Percentiles rank a stretch among this genome's conserved stretches.
phyloP scores from a whole-genome alignment of 2,113 vertebrate species.

The Pseudorhombus dupliciocellatus region DNA sequence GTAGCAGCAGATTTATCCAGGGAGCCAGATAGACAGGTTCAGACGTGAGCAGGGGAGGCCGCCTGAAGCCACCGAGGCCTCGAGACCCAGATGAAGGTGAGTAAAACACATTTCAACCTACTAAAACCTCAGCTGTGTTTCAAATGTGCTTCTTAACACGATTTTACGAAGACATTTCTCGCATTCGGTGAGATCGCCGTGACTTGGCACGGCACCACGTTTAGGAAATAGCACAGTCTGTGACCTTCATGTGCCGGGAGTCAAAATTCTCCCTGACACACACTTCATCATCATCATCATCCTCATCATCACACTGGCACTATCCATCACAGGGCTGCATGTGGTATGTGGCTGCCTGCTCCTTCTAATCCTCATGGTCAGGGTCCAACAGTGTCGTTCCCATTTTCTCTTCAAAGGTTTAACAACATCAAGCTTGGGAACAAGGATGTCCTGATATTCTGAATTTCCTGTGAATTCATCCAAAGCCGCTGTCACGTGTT shows the following conservation, averaged over 20 bases:
- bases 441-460: background rate
- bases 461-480: constrained; percentile 14
- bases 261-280: constrained; percentile 38
- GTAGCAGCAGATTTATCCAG: constrained; percentile 10
- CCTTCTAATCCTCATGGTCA: background rate
- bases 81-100: constrained; percentile 53
- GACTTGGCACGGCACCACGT: constrained; percentile 20
- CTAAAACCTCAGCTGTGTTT: background rate
- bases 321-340: constrained; percentile 17
- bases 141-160: background rate
- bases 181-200: constrained; percentile 8
- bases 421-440: too few relatives aligned
- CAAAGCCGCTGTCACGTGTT: constrained; percentile 22
- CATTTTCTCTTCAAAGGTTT: background rate
- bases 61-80: constrained; percentile 22
- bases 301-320: constrained; percentile 34
- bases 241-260: constrained; percentile 51
- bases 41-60: constrained; percentile 24
- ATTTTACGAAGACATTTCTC: background rate
- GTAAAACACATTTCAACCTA: constrained; percentile 7
- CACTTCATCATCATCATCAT: constrained; percentile 7
- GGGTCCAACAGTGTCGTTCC: background rate
- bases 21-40: background rate
- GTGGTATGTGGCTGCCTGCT: background rate
- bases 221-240: constrained; percentile 28